Evolutionary conservation across 2,113 vertebrate genomes (phyloP).

Genomic region (Hippocampus zosterae): DNA sequence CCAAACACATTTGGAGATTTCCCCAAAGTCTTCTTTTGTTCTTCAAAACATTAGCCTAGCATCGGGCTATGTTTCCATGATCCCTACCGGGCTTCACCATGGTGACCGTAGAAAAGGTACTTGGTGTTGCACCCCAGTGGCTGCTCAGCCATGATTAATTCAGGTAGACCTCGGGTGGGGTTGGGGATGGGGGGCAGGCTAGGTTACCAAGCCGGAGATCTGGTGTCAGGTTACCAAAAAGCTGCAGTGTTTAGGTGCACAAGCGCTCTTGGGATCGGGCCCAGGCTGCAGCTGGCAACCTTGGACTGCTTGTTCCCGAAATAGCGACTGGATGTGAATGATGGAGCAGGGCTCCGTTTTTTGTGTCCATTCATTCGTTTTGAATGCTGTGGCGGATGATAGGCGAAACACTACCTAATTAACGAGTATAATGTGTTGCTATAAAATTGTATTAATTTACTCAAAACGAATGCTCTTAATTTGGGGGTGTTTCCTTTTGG

Average conservation of each 20-base stretch:
- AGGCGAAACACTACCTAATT: too few relatives aligned
- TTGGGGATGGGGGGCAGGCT: slow-evolving; percentile 39
- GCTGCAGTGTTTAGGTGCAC: slow-evolving; percentile 21
- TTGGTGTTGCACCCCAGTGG: slow-evolving; percentile 51
- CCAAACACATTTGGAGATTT: too few relatives aligned
- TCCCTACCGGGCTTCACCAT: slow-evolving; percentile 29
- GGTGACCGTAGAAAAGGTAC: slow-evolving; percentile 47
- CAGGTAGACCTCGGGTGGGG: slow-evolving; percentile 55
- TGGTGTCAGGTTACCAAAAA: slow-evolving; percentile 54
- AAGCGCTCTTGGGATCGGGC: slow-evolving; percentile 10
- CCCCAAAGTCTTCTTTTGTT: background rate
- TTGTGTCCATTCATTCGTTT: background rate
- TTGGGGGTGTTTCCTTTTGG: too few relatives aligned
- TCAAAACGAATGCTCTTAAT: too few relatives aligned
- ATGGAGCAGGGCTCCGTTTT: background rate
- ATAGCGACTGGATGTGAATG: background rate
- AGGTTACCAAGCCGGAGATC: slow-evolving; percentile 63
- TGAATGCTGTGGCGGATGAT: too few relatives aligned
- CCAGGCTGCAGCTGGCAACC: slow-evolving; percentile 17
- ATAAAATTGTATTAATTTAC: too few relatives aligned
- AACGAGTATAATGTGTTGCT: too few relatives aligned
- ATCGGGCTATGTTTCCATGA: background rate
- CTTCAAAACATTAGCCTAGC: background rate
- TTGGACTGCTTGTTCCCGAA: slow-evolving; percentile 19
- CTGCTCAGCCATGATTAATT: slow-evolving; percentile 71